Percentiles rank a stretch among this genome's conserved stretches.
These are phyloP conservation scores for Drosophila kambysellisi DNA, from an alignment of 2,888 invertebrate genomes.

Conservation along the genomic window DNA sequence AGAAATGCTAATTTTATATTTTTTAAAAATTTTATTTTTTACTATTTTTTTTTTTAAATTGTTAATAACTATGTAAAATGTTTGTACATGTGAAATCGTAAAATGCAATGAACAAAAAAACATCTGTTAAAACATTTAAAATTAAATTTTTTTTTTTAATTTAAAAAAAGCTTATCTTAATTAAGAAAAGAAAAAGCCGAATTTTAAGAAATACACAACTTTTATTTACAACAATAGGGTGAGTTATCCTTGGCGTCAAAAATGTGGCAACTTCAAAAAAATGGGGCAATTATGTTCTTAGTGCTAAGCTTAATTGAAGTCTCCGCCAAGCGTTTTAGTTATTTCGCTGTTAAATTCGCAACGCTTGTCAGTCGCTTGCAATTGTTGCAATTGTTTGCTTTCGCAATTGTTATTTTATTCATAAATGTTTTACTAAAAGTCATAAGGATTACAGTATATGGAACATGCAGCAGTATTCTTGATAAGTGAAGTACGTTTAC, in stretches of 20 bases:
- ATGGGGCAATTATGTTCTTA: not conserved
- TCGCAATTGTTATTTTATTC: conserved; percentile 65
- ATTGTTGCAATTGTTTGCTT: conserved; percentile 29
- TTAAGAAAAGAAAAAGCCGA: not conserved
- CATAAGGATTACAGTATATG: conserved; percentile 32
- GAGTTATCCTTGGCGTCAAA: not conserved
- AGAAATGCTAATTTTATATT: not conserved
- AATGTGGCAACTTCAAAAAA: not conserved
- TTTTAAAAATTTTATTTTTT: not conserved
- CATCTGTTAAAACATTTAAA: no score
- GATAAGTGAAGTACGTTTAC: conserved; percentile 10
- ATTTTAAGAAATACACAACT: not conserved
- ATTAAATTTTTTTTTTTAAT: not conserved
- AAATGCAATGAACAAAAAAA: not conserved
- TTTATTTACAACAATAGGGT: not conserved
- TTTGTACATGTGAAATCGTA: not conserved
- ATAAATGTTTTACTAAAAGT: conserved; percentile 64
- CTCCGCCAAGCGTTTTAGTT: conserved; percentile 25
- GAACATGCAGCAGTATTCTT: not conserved
- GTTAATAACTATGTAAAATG: not conserved
- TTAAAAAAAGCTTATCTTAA: not conserved
- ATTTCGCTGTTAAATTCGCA: conserved; percentile 72
- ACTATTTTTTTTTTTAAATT: not conserved
- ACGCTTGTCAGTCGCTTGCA: conserved; percentile 48
- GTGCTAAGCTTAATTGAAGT: conserved; percentile 34